Evolutionary conservation across 1,140 invertebrate genomes (phyloP).

Genomic region (Heliconius hewitsoni): DNA sequence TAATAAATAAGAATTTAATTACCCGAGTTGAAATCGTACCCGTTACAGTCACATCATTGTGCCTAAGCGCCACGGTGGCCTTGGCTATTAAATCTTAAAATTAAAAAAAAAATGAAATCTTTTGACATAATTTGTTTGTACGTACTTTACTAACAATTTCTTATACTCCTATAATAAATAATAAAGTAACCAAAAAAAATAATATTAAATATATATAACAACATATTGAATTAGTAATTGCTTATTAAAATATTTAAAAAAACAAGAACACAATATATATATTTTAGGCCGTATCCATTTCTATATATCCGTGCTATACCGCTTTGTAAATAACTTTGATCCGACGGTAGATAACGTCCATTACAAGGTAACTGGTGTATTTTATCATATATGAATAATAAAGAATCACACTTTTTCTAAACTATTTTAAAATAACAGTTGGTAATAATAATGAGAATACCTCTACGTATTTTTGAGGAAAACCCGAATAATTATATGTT

Average conservation of each 20-base stretch:
- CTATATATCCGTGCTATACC: conserved; percentile 49
- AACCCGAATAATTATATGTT: conserved; percentile 41
- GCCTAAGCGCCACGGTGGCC: no score
- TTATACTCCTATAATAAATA: no score
- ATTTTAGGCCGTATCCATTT: conserved; percentile 39
- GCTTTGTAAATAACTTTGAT: conserved; percentile 65
- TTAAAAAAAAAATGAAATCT: no score
- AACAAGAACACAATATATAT: neutral
- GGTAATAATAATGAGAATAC: conserved; percentile 20
- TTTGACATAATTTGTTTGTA: no score
- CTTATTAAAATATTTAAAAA: neutral
- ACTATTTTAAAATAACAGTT: conserved; percentile 44
- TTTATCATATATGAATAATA: conserved; percentile 67
- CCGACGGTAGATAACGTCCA: conserved; percentile 58
- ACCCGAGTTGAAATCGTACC: no score
- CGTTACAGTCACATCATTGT: no score
- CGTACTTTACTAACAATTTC: no score
- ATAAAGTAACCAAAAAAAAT: no score
- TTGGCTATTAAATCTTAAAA: no score
- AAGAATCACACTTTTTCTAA: conserved; percentile 59
- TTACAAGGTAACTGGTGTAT: conserved; percentile 63
- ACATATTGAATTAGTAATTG: neutral
- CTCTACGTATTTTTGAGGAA: conserved; percentile 28
- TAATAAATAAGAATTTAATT: no score
- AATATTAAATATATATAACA: no score